phyloP scores from a whole-genome alignment of 2,888 invertebrate species.

The Noctua janthina region DNA sequence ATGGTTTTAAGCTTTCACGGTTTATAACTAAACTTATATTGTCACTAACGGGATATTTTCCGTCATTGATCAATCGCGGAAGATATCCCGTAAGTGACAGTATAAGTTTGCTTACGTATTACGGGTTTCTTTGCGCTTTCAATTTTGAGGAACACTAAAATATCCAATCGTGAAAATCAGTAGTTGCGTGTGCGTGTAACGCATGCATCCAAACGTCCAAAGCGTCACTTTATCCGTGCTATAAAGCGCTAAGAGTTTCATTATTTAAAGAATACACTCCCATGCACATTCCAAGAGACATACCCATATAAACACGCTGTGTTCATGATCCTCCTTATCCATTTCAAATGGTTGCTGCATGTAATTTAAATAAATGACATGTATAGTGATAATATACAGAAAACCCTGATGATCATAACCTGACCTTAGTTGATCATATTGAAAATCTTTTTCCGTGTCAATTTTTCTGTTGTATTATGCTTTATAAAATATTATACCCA shows the following conservation, averaged over 20 bases:
- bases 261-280: conserved; percentile 14
- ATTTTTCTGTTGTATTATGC: conserved; percentile 5
- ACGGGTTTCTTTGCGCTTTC: conserved; percentile 2
- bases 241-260: not conserved
- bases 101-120: not conserved
- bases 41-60: too few species aligned
- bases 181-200: not conserved
- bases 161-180: conserved; percentile 4
- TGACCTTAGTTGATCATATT: not conserved
- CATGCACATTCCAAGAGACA: conserved; percentile 74
- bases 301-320: conserved; percentile 91
- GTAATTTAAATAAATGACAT: conserved; percentile 61
- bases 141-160: not conserved
- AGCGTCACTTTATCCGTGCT: not conserved
- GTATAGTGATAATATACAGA: not conserved
- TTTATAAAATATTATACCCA: not conserved
- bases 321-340: conserved; percentile 86
- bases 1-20: too few species aligned
- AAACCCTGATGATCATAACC: not conserved
- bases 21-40: too few species aligned
- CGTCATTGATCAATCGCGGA: too few species aligned
- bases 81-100: too few species aligned
- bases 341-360: conserved; percentile 84
- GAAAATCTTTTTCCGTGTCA: not conserved
- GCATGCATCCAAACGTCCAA: conserved; percentile 6